phyloP scores from a whole-genome alignment of 2,113 vertebrate species.

The Stomatorhinus ivindoensis region DNA sequence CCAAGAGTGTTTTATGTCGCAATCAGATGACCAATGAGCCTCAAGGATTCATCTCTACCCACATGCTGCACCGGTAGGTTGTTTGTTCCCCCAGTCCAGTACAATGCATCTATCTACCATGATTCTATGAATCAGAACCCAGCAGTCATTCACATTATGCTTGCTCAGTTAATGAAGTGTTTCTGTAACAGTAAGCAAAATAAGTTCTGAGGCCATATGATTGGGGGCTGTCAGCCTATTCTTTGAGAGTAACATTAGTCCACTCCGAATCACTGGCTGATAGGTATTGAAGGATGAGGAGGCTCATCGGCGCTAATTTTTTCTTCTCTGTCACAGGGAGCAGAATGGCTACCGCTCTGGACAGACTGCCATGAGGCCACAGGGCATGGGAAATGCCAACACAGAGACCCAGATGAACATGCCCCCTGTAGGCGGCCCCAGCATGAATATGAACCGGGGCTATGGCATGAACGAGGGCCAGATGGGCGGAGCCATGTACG shows the following conservation, averaged over 20 bases:
- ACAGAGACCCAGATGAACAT: constrained; percentile 68
- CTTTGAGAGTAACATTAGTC: not conserved
- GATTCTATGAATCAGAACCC: not conserved
- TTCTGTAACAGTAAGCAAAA: not conserved
- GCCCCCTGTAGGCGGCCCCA: constrained; percentile 63
- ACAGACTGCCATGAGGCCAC: constrained; percentile 68
- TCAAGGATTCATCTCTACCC: constrained; percentile 83
- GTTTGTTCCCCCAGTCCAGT: not conserved
- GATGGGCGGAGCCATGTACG: constrained; percentile 38
- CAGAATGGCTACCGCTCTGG: constrained; percentile 80
- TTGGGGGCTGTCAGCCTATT: not conserved
- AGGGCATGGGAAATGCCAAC: constrained; percentile 60
- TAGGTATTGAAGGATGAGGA: not conserved
- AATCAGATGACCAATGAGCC: constrained; percentile 81
- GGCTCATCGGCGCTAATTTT: not conserved
- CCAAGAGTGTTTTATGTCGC: constrained; percentile 83
- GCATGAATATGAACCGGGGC: constrained; percentile 59
- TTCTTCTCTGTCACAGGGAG: constrained; percentile 61
- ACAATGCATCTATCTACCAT: not conserved
- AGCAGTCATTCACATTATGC: not conserved
- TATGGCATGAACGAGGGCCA: constrained; percentile 53
- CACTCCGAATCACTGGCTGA: not conserved
- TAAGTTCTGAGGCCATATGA: not conserved
- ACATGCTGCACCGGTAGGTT: constrained; percentile 84
- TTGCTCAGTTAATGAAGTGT: not conserved